These are phyloP conservation scores for Pseudomugil gertrudae DNA, from an alignment of 2,797 vertebrate species.

Conservation along the genomic window DNA sequence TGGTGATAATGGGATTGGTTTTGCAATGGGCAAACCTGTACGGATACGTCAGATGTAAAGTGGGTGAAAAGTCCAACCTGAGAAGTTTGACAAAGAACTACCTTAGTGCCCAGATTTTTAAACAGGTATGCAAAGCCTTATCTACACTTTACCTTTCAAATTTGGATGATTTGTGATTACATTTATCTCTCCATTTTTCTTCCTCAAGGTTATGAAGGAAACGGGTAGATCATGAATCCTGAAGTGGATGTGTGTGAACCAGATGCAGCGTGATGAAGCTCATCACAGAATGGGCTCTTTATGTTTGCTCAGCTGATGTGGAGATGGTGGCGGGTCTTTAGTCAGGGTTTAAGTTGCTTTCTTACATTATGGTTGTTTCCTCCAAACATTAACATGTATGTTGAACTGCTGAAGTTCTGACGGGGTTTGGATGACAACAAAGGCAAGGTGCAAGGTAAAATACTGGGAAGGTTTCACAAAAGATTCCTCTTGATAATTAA, in stretches of 20 bases:
- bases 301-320: conserved; percentile 19
- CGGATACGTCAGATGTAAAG: conserved; percentile 90
- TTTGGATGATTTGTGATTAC: not conserved
- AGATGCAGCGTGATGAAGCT: conserved; percentile 4
- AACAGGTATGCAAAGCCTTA: conserved; percentile 79
- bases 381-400: not conserved
- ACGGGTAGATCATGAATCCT: conserved; percentile 49
- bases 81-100: conserved; percentile 88
- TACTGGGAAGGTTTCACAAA: not conserved
- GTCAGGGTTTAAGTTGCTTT: conserved; percentile 5
- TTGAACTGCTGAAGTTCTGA: not conserved
- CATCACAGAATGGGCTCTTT: not conserved
- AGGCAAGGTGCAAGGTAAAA: not conserved
- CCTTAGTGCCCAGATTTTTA: conserved; percentile 87
- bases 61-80: conserved; percentile 87
- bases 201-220: conserved; percentile 67
- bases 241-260: conserved; percentile 1
- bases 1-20: conserved; percentile 91
- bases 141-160: fast-evolving
- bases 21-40: conserved; percentile 94
- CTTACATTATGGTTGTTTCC: not conserved
- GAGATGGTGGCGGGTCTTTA: conserved; percentile 15
- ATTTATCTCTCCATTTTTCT: conserved; percentile 6
- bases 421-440: not conserved
- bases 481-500: not conserved